A percentile compares a stretch with the other conserved stretches of the same genome.
phyloP scores from a whole-genome alignment of 2,888 invertebrate genomes.

The Lucinisca nassula region DNA sequence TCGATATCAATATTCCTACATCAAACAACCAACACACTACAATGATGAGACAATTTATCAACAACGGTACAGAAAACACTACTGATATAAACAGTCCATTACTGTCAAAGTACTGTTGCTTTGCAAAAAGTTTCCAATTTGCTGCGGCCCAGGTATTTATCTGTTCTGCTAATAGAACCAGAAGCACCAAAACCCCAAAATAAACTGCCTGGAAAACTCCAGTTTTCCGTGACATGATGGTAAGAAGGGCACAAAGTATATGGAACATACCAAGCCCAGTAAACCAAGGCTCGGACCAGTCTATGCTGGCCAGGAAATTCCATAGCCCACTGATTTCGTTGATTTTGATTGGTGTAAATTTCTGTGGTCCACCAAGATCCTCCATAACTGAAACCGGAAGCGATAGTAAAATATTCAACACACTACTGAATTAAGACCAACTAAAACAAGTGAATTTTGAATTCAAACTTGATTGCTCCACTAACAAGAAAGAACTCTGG shows the following conservation, averaged over 20 bases:
- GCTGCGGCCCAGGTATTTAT: constrained; percentile 96
- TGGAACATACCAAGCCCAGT: constrained; percentile 79
- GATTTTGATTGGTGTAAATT: constrained; percentile 51
- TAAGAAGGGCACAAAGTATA: constrained; percentile 73
- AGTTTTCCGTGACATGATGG: constrained; percentile 69
- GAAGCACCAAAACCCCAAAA: constrained; percentile 89
- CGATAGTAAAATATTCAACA: too few relatives aligned
- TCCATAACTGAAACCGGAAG: too few relatives aligned
- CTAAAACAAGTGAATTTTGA: neutral
- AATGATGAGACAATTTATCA: constrained; percentile 97
- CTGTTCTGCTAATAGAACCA: constrained; percentile 96
- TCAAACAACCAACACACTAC: constrained; percentile 97
- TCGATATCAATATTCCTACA: constrained; percentile 95
- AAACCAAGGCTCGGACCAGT: constrained; percentile 85
- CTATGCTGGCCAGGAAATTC: constrained; percentile 67
- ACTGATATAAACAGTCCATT: constrained; percentile 97
- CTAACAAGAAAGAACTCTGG: too few relatives aligned
- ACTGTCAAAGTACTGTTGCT: constrained; percentile 97
- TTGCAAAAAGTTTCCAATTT: constrained; percentile 95
- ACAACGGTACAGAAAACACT: constrained; percentile 97
- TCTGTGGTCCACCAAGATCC: constrained; percentile 34
- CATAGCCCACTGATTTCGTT: constrained; percentile 68
- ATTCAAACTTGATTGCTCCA: too few relatives aligned
- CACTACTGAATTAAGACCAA: neutral
- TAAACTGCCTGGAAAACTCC: constrained; percentile 68